These are phyloP conservation scores for Odontothrips loti DNA, from an alignment of 2,888 invertebrate genomes.

Conservation along the genomic window DNA sequence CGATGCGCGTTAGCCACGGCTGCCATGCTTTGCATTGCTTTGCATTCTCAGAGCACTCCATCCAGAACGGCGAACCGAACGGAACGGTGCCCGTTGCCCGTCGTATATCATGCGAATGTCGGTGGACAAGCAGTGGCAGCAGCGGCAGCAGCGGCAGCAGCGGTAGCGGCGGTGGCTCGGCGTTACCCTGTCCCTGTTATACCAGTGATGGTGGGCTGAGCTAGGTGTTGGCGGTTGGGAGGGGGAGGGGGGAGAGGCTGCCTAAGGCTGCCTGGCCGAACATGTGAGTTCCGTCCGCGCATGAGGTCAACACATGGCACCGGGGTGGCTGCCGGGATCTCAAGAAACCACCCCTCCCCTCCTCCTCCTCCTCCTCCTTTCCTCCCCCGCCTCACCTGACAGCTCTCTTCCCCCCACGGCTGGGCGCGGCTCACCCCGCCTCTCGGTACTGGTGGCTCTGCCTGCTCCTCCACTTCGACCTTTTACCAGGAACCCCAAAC, in stretches of 20 bases:
- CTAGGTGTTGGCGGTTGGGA: neutral
- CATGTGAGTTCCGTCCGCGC: neutral
- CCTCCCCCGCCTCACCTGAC: neutral
- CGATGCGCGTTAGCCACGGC: too few relatives aligned
- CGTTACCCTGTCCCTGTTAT: too few relatives aligned
- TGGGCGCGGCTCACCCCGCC: neutral
- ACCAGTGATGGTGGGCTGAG: too few relatives aligned
- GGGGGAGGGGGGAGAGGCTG: neutral
- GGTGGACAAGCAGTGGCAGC: neutral
- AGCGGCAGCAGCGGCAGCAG: too few relatives aligned
- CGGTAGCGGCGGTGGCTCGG: too few relatives aligned
- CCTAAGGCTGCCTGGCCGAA: neutral
- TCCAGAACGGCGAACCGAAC: too few relatives aligned
- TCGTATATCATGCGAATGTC: neutral
- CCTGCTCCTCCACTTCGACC: neutral
- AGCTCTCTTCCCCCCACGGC: neutral
- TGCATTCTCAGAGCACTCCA: too few relatives aligned
- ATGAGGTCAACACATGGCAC: conserved; percentile 7
- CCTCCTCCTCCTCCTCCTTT: neutral
- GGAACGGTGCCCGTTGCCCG: neutral
- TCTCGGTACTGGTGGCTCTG: neutral
- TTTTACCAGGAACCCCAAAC: too few relatives aligned
- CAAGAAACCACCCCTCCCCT: neutral
- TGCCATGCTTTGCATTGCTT: too few relatives aligned
- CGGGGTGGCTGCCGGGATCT: neutral